Base-by-base conservation (phyloP, 1,140 invertebrate species). In the Trichonephila inaurata region DNA sequence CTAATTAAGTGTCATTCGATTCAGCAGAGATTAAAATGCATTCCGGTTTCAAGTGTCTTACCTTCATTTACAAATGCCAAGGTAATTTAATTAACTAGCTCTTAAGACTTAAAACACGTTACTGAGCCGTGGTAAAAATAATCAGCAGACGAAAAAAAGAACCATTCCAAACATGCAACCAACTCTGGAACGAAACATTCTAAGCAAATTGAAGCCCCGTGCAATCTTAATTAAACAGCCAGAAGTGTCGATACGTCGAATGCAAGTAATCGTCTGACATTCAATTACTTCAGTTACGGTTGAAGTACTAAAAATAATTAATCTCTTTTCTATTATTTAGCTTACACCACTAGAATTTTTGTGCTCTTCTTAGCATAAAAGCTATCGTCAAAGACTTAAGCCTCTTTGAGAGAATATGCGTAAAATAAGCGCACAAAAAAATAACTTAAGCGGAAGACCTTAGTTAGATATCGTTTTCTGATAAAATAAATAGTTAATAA, bases 281-380 rank as follows among this genome's bases (percentile, higher is more conserved):
- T 77, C 72, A 77, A 77, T 77, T 77, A 77, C 72, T 77, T 33
- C 72, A 77, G 24, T 77, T 77, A 33, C 72, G 72, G 72, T 77
- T 77, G 72, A 77, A 40, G 72, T 18, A 33, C 28, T 77, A 40
- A 40, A 77, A 77, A 77, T 77, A 77, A 77, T 77, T 77, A 77
- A 77, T 77, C 28, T 77, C 72, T 77, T 33, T 40, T 28, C 18
- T 33, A 28, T 40, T 77, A 33, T 77, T 77, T 77, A 19, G 64
- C 33, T 77, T 40, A 18, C 72, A 7, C 28, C 6, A 33, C 28
- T 77, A 77, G 10, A 77, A 77, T 77, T 40, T 77, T 77, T 77
- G 12, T 77, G 72, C 72, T 40, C 28, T 14, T 77, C 28, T 77
- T 77, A 77, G 72, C 72, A 40, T 77, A 77, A 77, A 77, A 77